A percentile compares a stretch with the other conserved stretches of the same genome.
Evolutionary conservation across 2,888 invertebrate species (phyloP).

Genomic region (Gryllus longicercus): DNA sequence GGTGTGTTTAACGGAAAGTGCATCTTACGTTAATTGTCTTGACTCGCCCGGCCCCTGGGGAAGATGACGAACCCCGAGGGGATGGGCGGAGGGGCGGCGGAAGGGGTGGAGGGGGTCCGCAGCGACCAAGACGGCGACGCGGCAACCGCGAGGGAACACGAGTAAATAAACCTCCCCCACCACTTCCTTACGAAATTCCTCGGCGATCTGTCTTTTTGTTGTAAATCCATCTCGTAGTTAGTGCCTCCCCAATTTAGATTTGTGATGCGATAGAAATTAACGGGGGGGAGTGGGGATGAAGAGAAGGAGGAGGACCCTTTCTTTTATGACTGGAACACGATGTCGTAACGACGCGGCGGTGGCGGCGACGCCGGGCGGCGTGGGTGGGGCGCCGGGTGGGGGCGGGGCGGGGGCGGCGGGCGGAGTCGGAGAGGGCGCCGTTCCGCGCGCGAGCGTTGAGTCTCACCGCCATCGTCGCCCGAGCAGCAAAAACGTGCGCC

Average conservation of each 20-base stretch:
- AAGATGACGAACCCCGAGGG: too few species aligned
- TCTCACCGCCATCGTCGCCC: too few species aligned
- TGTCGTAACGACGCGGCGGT: not conserved
- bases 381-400: not conserved
- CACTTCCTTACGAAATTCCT: not conserved
- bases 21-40: too few species aligned
- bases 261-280: constrained; percentile 8
- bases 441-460: too few species aligned
- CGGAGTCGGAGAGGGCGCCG: too few species aligned
- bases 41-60: too few species aligned
- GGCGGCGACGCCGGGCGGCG: not conserved
- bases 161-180: not conserved
- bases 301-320: not conserved
- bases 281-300: not conserved
- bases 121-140: too few species aligned
- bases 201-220: constrained; percentile 1
- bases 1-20: too few species aligned
- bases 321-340: constrained; percentile 17
- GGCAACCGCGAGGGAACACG: not conserved
- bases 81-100: too few species aligned
- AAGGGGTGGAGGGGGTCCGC: too few species aligned
- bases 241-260: constrained; percentile 9
- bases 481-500: constrained; percentile 2
- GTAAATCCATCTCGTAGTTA: constrained; percentile 17
- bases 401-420: not conserved